Evolutionary conservation across 2,888 invertebrate genomes (phyloP).

Genomic region (Callyntrura guangdongensis): DNA sequence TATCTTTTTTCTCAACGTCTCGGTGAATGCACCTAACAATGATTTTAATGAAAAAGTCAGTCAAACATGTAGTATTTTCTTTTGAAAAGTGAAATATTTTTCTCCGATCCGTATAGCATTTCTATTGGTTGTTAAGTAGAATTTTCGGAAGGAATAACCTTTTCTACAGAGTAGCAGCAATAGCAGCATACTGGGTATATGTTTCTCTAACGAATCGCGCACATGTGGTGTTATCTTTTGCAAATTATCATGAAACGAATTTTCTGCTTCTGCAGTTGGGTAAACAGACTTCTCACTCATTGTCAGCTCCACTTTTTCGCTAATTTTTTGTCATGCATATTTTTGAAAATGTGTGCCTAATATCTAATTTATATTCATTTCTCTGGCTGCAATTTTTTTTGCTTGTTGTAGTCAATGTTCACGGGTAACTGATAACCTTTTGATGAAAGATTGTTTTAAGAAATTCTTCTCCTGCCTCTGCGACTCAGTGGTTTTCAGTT

Average conservation of each 20-base stretch:
- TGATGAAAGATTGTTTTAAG: conserved; percentile 48
- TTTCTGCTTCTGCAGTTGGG: neutral
- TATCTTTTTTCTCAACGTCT: neutral
- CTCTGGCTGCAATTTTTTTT: conserved; percentile 5
- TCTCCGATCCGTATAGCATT: neutral
- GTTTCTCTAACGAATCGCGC: no score
- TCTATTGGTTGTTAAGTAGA: neutral
- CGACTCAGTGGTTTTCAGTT: neutral
- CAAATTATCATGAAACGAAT: neutral
- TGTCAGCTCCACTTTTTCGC: conserved; percentile 39
- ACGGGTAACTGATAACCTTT: conserved; percentile 37
- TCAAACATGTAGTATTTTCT: neutral
- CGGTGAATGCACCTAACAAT: conserved; percentile 3
- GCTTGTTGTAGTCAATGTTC: conserved; percentile 38
- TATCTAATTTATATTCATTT: neutral
- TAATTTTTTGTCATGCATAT: conserved; percentile 58
- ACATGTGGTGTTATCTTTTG: neutral
- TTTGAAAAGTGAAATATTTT: neutral
- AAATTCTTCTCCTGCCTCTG: conserved; percentile 27
- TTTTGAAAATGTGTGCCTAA: conserved; percentile 25
- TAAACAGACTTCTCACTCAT: conserved; percentile 11
- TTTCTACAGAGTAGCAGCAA: no score
- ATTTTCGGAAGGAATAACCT: neutral
- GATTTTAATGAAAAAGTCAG: neutral
- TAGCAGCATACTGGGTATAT: neutral